phyloP scores from a whole-genome alignment of 2,113 vertebrate genomes.

The Zosterops pallidus region DNA sequence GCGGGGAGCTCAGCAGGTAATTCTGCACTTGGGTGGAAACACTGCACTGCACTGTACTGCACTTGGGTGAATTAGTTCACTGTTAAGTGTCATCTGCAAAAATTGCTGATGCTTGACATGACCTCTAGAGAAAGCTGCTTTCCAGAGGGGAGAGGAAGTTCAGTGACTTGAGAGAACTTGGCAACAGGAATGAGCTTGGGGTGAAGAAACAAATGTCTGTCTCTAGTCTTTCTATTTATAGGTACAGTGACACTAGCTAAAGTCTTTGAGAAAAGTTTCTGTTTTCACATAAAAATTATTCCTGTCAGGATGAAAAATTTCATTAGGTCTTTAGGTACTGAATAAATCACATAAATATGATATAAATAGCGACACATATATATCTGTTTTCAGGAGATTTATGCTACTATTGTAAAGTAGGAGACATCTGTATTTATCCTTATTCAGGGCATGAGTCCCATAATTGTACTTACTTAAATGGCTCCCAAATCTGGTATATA shows the following conservation, averaged over 20 bases:
- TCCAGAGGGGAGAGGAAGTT: background rate
- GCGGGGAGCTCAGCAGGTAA: background rate
- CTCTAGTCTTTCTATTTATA: background rate
- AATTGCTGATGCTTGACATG: background rate
- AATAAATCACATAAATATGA: constrained; percentile 19
- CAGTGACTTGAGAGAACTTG: background rate
- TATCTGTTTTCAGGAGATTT: background rate
- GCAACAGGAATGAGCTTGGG: background rate
- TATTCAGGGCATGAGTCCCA: background rate
- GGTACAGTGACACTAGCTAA: background rate
- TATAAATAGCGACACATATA: background rate
- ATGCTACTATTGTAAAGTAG: background rate
- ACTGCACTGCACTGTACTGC: background rate
- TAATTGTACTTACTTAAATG: background rate
- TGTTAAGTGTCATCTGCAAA: background rate
- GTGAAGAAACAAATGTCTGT: background rate
- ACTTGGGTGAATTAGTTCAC: background rate
- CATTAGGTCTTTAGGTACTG: background rate
- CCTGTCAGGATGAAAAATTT: background rate
- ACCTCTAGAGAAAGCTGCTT: constrained; percentile 5
- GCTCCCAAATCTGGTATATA: background rate
- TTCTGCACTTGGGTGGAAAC: background rate
- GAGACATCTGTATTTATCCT: background rate
- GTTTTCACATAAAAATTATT: background rate
- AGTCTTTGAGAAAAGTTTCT: background rate